phyloP scores from a whole-genome alignment of 2,113 vertebrate species.

The Cyprinodon variegatus region DNA sequence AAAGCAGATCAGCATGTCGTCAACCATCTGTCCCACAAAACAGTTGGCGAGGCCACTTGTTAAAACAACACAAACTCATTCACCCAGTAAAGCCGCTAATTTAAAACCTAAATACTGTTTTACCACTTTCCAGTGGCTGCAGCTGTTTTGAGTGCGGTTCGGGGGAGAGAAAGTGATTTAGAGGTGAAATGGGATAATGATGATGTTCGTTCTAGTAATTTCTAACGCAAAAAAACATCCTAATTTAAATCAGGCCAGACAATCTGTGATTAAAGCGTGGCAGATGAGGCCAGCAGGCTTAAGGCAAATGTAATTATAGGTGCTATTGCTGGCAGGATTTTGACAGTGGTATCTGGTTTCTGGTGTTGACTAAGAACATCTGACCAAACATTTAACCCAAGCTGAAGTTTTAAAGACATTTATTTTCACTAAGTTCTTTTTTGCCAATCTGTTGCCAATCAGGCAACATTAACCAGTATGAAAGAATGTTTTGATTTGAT shows the following conservation, averaged over 20 bases:
- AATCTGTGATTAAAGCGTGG: conserved; percentile 61
- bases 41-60: conserved; percentile 34
- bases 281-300: conserved; percentile 30
- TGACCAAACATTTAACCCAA: neutral
- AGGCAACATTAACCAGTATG: neutral
- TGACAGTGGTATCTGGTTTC: conserved; percentile 36
- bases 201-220: conserved; percentile 62
- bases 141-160: conserved; percentile 58
- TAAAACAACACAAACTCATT: conserved; percentile 50
- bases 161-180: conserved; percentile 67
- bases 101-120: conserved; percentile 50
- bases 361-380: neutral
- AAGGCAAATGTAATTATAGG: conserved; percentile 53
- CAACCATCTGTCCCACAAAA: conserved; percentile 21
- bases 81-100: conserved; percentile 48
- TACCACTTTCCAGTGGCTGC: conserved; percentile 58
- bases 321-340: conserved; percentile 45
- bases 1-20: neutral
- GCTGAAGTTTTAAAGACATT: neutral
- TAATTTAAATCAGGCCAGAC: conserved; percentile 59
- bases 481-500: neutral
- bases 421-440: neutral
- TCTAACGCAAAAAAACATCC: conserved; percentile 60
- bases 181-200: conserved; percentile 64
- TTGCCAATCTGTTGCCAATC: neutral